Evolutionary conservation across 2,797 vertebrate species (phyloP).

Genomic region (Typhlichthys subterraneus): DNA sequence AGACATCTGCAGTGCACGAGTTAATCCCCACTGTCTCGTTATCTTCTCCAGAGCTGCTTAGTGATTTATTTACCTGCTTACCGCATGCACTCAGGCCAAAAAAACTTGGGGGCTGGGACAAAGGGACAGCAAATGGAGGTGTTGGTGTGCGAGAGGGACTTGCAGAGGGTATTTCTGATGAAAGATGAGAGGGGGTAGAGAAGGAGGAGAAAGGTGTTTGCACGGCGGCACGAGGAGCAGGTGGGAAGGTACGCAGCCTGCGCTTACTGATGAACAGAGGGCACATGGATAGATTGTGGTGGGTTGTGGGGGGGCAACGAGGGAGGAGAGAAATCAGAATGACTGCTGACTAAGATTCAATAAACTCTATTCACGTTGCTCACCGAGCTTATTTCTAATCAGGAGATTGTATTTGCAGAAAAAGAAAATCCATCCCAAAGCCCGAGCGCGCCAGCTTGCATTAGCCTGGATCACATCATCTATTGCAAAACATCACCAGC

Average conservation of each 20-base stretch:
- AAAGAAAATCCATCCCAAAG: conserved; percentile 41
- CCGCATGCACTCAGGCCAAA: conserved; percentile 59
- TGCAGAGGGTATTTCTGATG: conserved; percentile 47
- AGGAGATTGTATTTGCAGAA: conserved; percentile 47
- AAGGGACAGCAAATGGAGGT: conserved; percentile 33
- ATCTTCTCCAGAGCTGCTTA: conserved; percentile 74
- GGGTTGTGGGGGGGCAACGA: not conserved
- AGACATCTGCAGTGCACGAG: conserved; percentile 66
- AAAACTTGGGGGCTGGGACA: conserved; percentile 33
- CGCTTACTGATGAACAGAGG: conserved; percentile 54
- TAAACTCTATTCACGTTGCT: conserved; percentile 23
- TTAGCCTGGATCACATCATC: conserved; percentile 39
- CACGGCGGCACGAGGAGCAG: conserved; percentile 58
- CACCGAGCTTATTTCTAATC: conserved; percentile 42
- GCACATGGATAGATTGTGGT: not conserved
- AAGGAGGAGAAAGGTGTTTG: conserved; percentile 42
- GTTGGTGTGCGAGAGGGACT: conserved; percentile 18
- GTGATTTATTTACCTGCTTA: conserved; percentile 81
- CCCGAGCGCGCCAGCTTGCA: conserved; percentile 46
- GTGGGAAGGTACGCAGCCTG: conserved; percentile 55
- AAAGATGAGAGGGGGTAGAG: conserved; percentile 42
- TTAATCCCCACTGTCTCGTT: conserved; percentile 77
- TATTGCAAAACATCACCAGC: conserved; percentile 28
- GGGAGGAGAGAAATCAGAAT: conserved; percentile 45
- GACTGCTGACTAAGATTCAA: conserved; percentile 42